phyloP scores from a whole-genome alignment of 2,888 invertebrate genomes.

The Anaspis maculata region DNA sequence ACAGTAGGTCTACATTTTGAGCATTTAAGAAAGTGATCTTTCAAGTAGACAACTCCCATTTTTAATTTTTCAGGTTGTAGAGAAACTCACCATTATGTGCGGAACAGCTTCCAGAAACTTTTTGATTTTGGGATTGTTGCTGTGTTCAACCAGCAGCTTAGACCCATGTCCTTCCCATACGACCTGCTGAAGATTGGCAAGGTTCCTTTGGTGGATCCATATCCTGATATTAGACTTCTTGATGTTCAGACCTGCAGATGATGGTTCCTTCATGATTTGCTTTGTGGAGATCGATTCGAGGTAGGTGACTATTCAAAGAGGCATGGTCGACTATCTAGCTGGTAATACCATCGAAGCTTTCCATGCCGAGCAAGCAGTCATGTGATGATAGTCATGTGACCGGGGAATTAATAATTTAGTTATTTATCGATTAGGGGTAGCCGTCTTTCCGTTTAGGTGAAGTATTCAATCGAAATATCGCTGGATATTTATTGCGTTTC shows the following conservation, averaged over 20 bases:
- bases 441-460: slow-evolving; percentile 13
- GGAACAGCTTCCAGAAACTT: slow-evolving; percentile 90
- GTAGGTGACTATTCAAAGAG: not conserved
- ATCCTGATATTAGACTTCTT: slow-evolving; percentile 76
- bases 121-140: slow-evolving; percentile 73
- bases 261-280: slow-evolving; percentile 19
- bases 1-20: too few relatives aligned
- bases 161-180: slow-evolving; percentile 87
- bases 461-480: slow-evolving; percentile 11
- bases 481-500: slow-evolving; percentile 7
- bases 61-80: too few relatives aligned
- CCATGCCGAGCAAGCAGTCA: too few relatives aligned
- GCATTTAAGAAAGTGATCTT: too few relatives aligned
- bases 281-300: slow-evolving; percentile 2
- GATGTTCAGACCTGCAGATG: slow-evolving; percentile 51
- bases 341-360: too few relatives aligned
- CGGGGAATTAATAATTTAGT: slow-evolving; percentile 37
- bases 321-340: too few relatives aligned
- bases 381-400: slow-evolving; percentile 31
- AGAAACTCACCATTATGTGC: slow-evolving; percentile 68
- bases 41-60: too few relatives aligned
- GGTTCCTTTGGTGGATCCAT: slow-evolving; percentile 91
- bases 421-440: slow-evolving; percentile 28
- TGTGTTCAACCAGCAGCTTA: slow-evolving; percentile 72
- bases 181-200: slow-evolving; percentile 76